A percentile compares a stretch with the other conserved stretches of the same genome.
Conservation (phyloP, 2,888 invertebrate genomes). For the Ichneumoninae sp. region DNA sequence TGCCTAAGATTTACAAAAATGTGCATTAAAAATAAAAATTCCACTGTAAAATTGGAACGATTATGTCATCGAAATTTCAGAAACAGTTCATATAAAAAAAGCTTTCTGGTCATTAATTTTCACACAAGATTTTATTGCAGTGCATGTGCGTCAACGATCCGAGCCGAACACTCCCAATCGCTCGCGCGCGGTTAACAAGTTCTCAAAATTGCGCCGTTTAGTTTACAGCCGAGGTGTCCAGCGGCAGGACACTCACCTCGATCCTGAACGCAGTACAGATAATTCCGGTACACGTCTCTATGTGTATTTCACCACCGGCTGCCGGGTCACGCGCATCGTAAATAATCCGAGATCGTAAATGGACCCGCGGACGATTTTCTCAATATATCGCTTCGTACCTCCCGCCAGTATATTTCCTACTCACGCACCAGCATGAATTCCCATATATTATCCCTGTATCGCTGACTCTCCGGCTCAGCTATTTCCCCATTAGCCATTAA, state of each 20-base stretch:
- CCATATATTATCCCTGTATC: constrained; percentile 26
- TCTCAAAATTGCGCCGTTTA: background rate
- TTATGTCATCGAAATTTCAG: too few relatives aligned
- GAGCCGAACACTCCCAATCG: too few relatives aligned
- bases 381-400: constrained; percentile 67
- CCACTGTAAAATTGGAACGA: too few relatives aligned
- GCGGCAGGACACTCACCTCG: constrained; percentile 31
- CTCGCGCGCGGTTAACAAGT: background rate
- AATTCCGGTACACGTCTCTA: constrained; percentile 2
- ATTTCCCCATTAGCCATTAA: constrained; percentile 51
- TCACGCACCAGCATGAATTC: constrained; percentile 42
- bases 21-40: too few relatives aligned
- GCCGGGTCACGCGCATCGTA: constrained; percentile 70
- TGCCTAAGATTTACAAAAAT: too few relatives aligned
- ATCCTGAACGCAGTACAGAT: background rate
- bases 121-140: too few relatives aligned
- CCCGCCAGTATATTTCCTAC: constrained; percentile 49
- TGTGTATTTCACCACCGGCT: constrained; percentile 66
- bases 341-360: constrained; percentile 72
- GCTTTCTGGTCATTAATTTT: too few relatives aligned
- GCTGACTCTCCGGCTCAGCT: background rate
- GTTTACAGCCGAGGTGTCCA: background rate
- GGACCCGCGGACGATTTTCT: constrained; percentile 71
- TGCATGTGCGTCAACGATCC: background rate
- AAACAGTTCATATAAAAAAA: too few relatives aligned